A percentile compares a stretch with the other conserved stretches of the same genome.
phyloP scores from a whole-genome alignment of 2,888 invertebrate genomes.

The Hedya salicella region DNA sequence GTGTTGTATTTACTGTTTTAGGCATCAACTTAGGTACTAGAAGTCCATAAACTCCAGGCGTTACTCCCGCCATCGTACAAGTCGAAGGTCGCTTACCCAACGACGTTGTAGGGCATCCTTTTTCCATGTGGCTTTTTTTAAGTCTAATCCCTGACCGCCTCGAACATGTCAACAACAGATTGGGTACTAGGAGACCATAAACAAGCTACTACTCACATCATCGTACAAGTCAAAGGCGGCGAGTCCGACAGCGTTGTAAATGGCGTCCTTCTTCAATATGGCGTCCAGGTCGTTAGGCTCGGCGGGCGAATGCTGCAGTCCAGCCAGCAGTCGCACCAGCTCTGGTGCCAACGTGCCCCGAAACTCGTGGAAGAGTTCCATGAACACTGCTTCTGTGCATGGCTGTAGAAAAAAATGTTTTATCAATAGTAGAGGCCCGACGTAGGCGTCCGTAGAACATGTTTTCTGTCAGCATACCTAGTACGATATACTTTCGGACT shows the following conservation, averaged over 20 bases:
- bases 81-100: slow-evolving; percentile 94
- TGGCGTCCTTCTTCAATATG: slow-evolving; percentile 95
- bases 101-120: slow-evolving; percentile 97
- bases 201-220: slow-evolving; percentile 87
- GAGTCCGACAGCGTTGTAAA: slow-evolving; percentile 96
- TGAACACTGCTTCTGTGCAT: slow-evolving; percentile 94
- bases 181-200: too few species aligned
- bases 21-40: too few species aligned
- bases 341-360: slow-evolving; percentile 89
- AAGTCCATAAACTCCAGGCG: background rate
- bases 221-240: slow-evolving; percentile 96
- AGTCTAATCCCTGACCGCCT: too few species aligned
- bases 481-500: too few species aligned
- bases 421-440: too few species aligned
- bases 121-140: slow-evolving; percentile 91
- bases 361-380: slow-evolving; percentile 93
- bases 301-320: slow-evolving; percentile 88
- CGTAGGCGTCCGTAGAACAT: too few species aligned
- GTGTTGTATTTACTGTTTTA: too few species aligned
- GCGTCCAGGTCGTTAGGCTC: slow-evolving; percentile 90
- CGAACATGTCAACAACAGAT: too few species aligned
- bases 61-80: slow-evolving; percentile 93
- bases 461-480: too few species aligned
- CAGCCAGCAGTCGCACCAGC: slow-evolving; percentile 88
- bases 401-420: slow-evolving; percentile 88